Evolutionary conservation across 2,797 vertebrate species (phyloP), one percentile per base, ranked within the genome.

Genomic region (Avahi laniger): DNA sequence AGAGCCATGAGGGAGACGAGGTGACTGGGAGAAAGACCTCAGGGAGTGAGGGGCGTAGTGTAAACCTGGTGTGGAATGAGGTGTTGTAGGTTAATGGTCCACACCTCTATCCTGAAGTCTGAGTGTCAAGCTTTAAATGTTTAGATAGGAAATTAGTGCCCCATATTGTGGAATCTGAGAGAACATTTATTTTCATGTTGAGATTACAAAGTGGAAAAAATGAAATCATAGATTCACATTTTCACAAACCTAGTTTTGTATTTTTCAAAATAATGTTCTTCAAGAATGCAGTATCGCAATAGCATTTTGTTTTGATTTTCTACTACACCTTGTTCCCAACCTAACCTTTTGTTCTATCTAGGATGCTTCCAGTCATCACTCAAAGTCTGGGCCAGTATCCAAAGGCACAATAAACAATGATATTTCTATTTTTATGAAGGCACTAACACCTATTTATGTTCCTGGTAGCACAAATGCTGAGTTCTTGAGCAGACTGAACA

Each of bases 381-480:
- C 89, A 92, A 96, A 80, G 43, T 78, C 94, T 93, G 97, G 93
- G 91, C 95, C 95, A 33, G 35, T 94, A 87, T 98, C 95, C 94
- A 96, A 89, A 92, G 63, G 3, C 94, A 90, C 43, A 87, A 85
- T 97, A 96, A 97, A 95, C 89, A 95, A 17, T 52, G 87, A 41
- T 41, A 54, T 59, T 97, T 97, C 41, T 92, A 69, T 95, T 94
- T 96, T 97, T 87, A 86, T 81, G 50, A 96, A 97, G 82, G 63
- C 14, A 89, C 96, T 98, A 97, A 98, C 96, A 93, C 97, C 88
- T 97, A 5, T 98, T 98, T 98, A 90, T 96, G 95, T 98, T 97
- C 91, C 95, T 91, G 91, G 1, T 95, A 99, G 98, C 96, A 98
- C 98, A 98, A 98, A 95, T 87, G 72, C 81, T 35, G 98, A 98